A percentile compares a stretch with the other conserved stretches of the same genome.
phyloP scores from a whole-genome alignment of 1,140 invertebrate genomes.

The Pteromalus puparum region DNA sequence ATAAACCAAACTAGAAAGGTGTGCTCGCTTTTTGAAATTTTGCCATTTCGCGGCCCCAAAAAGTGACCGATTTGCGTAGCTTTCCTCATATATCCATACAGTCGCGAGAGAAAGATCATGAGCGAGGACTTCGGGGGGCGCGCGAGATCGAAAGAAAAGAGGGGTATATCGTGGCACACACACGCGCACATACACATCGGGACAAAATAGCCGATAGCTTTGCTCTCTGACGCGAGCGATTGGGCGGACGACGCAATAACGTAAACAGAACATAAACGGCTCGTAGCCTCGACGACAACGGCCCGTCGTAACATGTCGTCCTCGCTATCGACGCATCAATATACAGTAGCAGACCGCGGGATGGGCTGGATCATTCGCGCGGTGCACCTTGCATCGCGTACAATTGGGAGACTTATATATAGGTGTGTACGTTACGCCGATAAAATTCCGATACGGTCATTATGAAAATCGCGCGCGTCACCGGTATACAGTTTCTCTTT shows the following conservation, averaged over 20 bases:
- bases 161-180: neutral
- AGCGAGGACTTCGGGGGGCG: neutral
- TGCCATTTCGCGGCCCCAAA: no score
- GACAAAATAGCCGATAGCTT: slow-evolving; percentile 13
- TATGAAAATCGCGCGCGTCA: slow-evolving; percentile 15
- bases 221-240: slow-evolving; percentile 14
- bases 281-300: slow-evolving; percentile 56
- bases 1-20: no score
- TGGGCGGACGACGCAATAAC: slow-evolving; percentile 53
- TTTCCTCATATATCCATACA: no score
- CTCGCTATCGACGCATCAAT: slow-evolving; percentile 41
- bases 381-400: slow-evolving; percentile 25
- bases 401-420: neutral
- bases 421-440: slow-evolving; percentile 16
- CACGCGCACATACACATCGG: neutral
- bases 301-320: slow-evolving; percentile 49
- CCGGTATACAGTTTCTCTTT: neutral
- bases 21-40: no score
- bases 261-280: slow-evolving; percentile 60
- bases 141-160: neutral
- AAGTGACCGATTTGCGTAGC: no score
- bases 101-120: no score
- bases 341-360: neutral
- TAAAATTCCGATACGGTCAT: slow-evolving; percentile 43
- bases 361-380: slow-evolving; percentile 17